Evolutionary conservation across 2,113 vertebrate genomes (phyloP).

Genomic region (Phoxinus phoxinus): DNA sequence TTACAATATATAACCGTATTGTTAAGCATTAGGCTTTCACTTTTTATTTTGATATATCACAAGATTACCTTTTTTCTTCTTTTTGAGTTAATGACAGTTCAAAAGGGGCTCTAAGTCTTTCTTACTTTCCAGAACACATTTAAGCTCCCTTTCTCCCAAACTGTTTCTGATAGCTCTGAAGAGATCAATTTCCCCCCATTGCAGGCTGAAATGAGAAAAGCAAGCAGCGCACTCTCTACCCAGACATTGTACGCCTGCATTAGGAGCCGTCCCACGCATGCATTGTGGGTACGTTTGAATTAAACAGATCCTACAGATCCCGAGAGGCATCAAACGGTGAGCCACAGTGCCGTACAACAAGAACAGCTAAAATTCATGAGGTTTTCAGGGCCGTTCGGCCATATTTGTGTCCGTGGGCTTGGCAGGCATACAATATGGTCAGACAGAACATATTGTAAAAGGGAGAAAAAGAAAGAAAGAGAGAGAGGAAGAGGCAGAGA

Average conservation of each 20-base stretch:
- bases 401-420: constrained; percentile 28
- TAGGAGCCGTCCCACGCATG: background rate
- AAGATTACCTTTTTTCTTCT: background rate
- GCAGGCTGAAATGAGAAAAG: constrained; percentile 25
- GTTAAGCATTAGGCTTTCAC: background rate
- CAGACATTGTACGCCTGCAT: background rate
- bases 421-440: constrained; percentile 29
- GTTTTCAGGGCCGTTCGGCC: constrained; percentile 35
- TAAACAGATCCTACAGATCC: background rate
- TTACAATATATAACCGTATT: background rate
- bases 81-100: background rate
- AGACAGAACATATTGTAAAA: constrained; percentile 37
- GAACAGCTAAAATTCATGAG: constrained; percentile 24
- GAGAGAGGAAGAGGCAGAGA: background rate
- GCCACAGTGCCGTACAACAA: constrained; percentile 8
- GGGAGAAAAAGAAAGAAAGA: background rate
- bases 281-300: constrained; percentile 33
- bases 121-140: constrained; percentile 1
- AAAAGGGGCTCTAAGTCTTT: background rate
- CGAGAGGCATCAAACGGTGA: background rate
- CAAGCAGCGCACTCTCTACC: background rate
- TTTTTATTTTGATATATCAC: background rate
- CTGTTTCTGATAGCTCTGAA: background rate
- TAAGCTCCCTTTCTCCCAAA: background rate
- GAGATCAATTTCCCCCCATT: constrained; percentile 16